A percentile compares a stretch with the other conserved stretches of the same genome.
Conservation (phyloP, 23 tunicate genomes). For the Phallusia fumigata region DNA sequence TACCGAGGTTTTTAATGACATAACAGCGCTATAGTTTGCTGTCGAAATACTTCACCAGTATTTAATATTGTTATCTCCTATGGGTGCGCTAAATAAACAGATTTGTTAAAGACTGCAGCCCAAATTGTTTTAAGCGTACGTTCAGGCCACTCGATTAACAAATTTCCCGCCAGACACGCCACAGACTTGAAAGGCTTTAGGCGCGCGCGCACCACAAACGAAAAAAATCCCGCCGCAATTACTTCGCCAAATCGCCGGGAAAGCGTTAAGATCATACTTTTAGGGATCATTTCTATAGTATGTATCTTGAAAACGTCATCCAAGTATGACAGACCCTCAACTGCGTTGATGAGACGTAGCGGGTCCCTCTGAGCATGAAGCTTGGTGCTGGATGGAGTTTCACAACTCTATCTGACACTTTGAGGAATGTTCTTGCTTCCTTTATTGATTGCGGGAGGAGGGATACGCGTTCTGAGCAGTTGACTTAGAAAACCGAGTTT, state of each 20-base stretch:
- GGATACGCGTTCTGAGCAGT: conserved; percentile 13
- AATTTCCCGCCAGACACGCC: too few relatives aligned
- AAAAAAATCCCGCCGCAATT: neutral
- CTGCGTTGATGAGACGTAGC: conserved; percentile 33
- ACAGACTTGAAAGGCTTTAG: too few relatives aligned
- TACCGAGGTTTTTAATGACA: too few relatives aligned
- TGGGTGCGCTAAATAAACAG: too few relatives aligned
- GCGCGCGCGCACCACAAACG: conserved; percentile 15
- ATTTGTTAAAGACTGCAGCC: too few relatives aligned
- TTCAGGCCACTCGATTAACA: too few relatives aligned
- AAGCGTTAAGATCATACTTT: conserved; percentile 61
- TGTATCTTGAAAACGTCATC: conserved; percentile 48
- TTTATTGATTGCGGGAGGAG: neutral
- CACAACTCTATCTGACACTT: neutral
- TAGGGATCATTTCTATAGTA: conserved; percentile 80
- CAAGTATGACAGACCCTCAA: conserved; percentile 25
- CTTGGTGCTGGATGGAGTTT: conserved; percentile 7
- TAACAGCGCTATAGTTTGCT: too few relatives aligned
- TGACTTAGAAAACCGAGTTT: neutral
- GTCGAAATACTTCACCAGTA: too few relatives aligned
- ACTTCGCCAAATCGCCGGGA: neutral
- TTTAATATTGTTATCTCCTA: too few relatives aligned
- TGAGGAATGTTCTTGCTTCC: conserved; percentile 11
- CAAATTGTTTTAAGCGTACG: too few relatives aligned
- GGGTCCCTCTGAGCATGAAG: conserved; percentile 40